phyloP scores from a whole-genome alignment of 2,888 invertebrate species.

The Plebejus argus region DNA sequence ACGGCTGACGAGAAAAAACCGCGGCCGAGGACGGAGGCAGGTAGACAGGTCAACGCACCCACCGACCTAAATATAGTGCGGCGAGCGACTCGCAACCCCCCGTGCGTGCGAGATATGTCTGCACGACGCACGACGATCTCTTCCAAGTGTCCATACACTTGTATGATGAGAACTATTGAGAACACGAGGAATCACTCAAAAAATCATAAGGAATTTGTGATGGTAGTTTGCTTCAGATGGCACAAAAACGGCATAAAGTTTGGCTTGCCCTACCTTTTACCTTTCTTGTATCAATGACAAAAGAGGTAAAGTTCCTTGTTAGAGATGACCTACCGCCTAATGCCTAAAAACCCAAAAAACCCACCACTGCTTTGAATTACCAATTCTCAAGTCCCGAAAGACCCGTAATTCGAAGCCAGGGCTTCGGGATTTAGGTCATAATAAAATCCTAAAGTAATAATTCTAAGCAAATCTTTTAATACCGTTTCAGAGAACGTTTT shows the following conservation, averaged over 20 bases:
- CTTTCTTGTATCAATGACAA: no score
- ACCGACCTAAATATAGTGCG: conserved; percentile 48
- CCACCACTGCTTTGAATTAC: no score
- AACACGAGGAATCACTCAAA: no score
- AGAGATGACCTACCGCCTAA: no score
- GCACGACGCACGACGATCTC: conserved; percentile 3
- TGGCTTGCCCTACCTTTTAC: no score
- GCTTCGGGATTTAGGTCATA: not conserved
- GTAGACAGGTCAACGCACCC: conserved; percentile 54
- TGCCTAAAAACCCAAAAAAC: no score
- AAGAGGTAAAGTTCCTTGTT: no score
- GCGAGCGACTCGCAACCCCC: conserved; percentile 32
- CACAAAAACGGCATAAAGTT: no score
- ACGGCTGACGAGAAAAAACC: conserved; percentile 11
- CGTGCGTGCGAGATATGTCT: conserved; percentile 17
- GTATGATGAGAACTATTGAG: no score
- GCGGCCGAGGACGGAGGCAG: conserved; percentile 45
- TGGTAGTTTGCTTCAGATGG: no score
- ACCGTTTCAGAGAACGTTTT: not conserved
- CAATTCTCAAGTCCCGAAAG: not conserved
- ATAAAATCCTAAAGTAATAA: not conserved
- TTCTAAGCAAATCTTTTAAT: not conserved
- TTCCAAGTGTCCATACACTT: not conserved
- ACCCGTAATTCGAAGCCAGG: not conserved
- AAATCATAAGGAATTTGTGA: no score